phyloP scores from a whole-genome alignment of 1,140 invertebrate species.

The Danaus melanippus region DNA sequence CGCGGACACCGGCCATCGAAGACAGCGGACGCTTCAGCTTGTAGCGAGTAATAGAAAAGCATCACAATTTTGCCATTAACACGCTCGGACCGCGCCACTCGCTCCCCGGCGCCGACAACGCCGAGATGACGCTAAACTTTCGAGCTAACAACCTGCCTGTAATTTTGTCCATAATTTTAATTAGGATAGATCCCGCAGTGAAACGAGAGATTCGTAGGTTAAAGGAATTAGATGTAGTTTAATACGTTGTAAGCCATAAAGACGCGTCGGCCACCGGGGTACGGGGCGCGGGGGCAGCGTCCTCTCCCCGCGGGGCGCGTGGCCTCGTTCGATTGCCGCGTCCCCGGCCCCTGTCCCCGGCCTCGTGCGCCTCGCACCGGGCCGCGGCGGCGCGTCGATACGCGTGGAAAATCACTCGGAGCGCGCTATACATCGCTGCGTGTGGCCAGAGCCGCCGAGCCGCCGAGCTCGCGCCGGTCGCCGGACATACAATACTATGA shows the following conservation, averaged over 20 bases:
- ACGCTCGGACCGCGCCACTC: conserved; percentile 42
- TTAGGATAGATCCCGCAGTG: conserved; percentile 57
- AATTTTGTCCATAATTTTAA: conserved; percentile 66
- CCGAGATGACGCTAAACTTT: conserved; percentile 34
- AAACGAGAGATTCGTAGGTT: conserved; percentile 68
- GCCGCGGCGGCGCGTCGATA: conserved; percentile 43
- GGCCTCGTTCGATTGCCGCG: conserved; percentile 63
- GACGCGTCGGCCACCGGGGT: conserved; percentile 38
- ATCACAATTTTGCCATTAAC: conserved; percentile 69
- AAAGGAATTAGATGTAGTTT: conserved; percentile 61
- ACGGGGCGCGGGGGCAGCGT: conserved; percentile 23
- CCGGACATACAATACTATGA: conserved; percentile 32
- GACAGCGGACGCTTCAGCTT: conserved; percentile 12
- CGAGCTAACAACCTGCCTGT: conserved; percentile 50
- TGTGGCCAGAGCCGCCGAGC: conserved; percentile 1
- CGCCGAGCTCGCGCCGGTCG: conserved; percentile 26
- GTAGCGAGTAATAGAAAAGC: conserved; percentile 51
- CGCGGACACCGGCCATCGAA: conserved; percentile 10
- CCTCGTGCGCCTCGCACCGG: conserved; percentile 48
- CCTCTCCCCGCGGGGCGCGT: conserved; percentile 37
- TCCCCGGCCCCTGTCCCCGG: conserved; percentile 35
- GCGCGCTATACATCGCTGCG: conserved; percentile 44
- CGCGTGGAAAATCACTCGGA: conserved; percentile 45
- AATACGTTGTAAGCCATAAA: conserved; percentile 55
- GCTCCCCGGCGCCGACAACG: conserved; percentile 43